Evolutionary conservation across 1,140 invertebrate genomes (phyloP).

Genomic region (Aplysia californica): DNA sequence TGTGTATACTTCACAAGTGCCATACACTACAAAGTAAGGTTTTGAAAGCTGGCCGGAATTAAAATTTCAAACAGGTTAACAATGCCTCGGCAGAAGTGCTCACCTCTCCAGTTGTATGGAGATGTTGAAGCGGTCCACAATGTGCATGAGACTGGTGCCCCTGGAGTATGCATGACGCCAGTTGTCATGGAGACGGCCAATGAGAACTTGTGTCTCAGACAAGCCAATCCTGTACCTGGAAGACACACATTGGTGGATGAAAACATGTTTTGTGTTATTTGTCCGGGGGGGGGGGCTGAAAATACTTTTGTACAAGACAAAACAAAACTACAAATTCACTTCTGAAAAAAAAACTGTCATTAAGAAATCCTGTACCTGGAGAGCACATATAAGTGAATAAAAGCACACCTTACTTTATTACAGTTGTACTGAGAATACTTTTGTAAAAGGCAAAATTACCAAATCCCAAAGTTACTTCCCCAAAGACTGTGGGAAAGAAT

Average conservation of each 20-base stretch:
- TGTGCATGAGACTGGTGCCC: conserved; percentile 82
- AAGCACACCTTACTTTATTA: too few species aligned
- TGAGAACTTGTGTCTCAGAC: conserved; percentile 87
- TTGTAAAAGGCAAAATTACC: background rate
- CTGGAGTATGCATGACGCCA: conserved; percentile 88
- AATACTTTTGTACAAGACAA: too few species aligned
- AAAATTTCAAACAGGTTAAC: too few species aligned
- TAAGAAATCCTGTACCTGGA: background rate
- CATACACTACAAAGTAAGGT: background rate
- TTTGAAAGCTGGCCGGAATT: too few species aligned
- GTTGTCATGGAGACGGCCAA: conserved; percentile 87
- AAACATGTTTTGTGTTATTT: too few species aligned
- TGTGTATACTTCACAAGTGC: background rate
- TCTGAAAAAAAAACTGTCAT: background rate
- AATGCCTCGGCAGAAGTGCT: too few species aligned
- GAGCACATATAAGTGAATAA: too few species aligned
- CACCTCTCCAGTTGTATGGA: conserved; percentile 76
- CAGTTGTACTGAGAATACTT: too few species aligned
- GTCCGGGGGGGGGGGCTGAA: too few species aligned
- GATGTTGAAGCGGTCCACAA: conserved; percentile 92
- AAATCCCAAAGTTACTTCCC: background rate
- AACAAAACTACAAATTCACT: too few species aligned
- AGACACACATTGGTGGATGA: background rate
- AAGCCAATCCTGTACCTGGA: conserved; percentile 83
- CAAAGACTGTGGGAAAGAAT: background rate